Evolutionary conservation across 2,888 invertebrate genomes (phyloP).

Genomic region (Eucera pruinosa): DNA sequence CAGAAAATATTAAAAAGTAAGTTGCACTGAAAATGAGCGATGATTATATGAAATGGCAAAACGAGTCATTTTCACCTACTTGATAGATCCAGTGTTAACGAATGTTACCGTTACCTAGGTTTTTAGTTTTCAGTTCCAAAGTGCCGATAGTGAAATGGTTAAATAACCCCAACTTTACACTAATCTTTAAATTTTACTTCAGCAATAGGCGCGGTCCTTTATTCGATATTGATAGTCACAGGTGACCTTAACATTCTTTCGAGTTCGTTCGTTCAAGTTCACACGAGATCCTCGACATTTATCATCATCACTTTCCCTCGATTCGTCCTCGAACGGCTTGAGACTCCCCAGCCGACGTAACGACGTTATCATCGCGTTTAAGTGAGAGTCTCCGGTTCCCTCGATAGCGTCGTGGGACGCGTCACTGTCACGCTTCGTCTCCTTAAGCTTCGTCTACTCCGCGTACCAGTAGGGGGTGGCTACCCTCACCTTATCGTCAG

Average conservation of each 20-base stretch:
- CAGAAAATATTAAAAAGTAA: no score
- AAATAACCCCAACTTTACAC: no score
- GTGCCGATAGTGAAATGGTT: no score
- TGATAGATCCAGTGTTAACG: no score
- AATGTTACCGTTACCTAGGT: no score
- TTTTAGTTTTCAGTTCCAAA: no score
- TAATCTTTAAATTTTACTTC: no score
- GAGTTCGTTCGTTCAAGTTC: slow-evolving; percentile 35
- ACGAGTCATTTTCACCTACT: no score
- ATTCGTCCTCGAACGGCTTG: slow-evolving; percentile 12
- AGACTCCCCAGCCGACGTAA: slow-evolving; percentile 8
- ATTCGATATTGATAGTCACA: no score
- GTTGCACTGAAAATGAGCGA: no score
- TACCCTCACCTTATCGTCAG: slow-evolving; percentile 49
- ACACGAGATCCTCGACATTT: slow-evolving; percentile 18
- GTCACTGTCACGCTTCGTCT: slow-evolving; percentile 68
- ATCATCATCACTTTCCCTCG: slow-evolving; percentile 40
- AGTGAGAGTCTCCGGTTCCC: slow-evolving; percentile 45
- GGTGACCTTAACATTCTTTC: slow-evolving; percentile 8
- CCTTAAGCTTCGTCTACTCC: slow-evolving; percentile 60
- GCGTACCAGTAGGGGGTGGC: slow-evolving; percentile 6
- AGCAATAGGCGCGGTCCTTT: no score
- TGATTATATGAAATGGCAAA: no score
- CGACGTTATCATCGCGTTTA: slow-evolving; percentile 40
- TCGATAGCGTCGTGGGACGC: slow-evolving; percentile 41